These are phyloP conservation scores for roundworm (Caenorhabditis elegans) DNA, from an alignment of 1,140 invertebrate species.

Conservation along the genomic window WBcel235 BX284603.4:5664001-5664500, in stretches of 20 bases:
- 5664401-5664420: neutral
- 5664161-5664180: too few species aligned
- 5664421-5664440: neutral
- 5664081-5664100: too few species aligned
- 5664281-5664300: neutral
- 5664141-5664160: too few species aligned
- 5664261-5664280: constrained; percentile 24
- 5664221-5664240: constrained; percentile 13
- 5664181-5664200: neutral
- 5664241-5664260: constrained; percentile 19
- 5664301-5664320: neutral
- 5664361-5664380: constrained; percentile 12
- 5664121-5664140: too few species aligned
- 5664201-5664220: neutral
- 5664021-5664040: too few species aligned
- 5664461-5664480: constrained; percentile 10
- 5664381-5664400: constrained; percentile 12
- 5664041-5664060: too few species aligned
- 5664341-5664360: neutral
- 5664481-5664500: neutral
- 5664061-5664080: too few species aligned
- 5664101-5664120: too few species aligned
- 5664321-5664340: neutral
- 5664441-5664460: neutral
- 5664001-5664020: too few species aligned